Conservation (phyloP, 2,888 invertebrate species). For the Drosophila limbata region DNA sequence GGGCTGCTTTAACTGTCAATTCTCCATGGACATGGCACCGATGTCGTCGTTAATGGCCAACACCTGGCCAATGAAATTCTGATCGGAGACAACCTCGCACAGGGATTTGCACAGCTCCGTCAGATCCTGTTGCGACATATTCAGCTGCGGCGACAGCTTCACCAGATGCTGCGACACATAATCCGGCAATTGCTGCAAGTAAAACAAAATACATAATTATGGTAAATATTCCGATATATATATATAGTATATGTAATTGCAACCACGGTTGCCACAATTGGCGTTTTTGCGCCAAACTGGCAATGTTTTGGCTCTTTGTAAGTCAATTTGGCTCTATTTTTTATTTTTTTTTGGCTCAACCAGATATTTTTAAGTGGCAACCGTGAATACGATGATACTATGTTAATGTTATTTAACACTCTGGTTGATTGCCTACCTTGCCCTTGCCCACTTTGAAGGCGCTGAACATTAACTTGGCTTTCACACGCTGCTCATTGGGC, state of each 20-base stretch:
- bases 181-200: conserved; percentile 87
- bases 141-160: conserved; percentile 91
- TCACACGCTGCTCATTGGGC: conserved; percentile 88
- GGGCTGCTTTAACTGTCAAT: conserved; percentile 86
- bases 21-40: conserved; percentile 90
- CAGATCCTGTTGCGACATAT: conserved; percentile 89
- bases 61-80: conserved; percentile 90
- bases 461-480: conserved; percentile 91
- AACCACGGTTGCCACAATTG: no score
- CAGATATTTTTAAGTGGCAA: no score
- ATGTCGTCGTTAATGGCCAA: conserved; percentile 93
- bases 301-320: no score
- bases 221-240: no score
- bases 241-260: no score
- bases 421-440: conserved; percentile 52
- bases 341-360: no score
- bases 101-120: conserved; percentile 88
- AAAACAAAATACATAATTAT: background rate
- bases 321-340: no score
- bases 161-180: conserved; percentile 88
- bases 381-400: no score
- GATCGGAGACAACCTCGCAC: conserved; percentile 89
- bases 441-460: conserved; percentile 88
- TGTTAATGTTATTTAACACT: background rate
- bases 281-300: no score